Base-by-base conservation (phyloP, 2,888 invertebrate genomes). In the Netelia fuscicornis region DNA sequence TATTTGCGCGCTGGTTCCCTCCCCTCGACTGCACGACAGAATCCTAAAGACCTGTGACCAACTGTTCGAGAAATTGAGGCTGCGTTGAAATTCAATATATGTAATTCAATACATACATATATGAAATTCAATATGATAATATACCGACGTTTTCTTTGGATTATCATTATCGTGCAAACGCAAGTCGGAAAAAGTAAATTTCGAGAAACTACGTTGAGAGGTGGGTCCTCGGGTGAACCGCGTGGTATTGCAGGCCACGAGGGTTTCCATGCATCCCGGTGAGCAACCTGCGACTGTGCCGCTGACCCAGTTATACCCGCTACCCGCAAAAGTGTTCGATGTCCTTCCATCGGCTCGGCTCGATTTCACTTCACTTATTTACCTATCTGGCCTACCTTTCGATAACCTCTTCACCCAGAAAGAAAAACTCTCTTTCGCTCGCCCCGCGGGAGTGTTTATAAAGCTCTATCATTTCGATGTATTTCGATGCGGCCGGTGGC, bases 261-360 rank as follows among this genome's bases (percentile, higher is more conserved):
- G 44, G 44, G 74, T 48, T 58, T 44, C 44, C 13, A 20, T 67
- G 37, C 23, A 20, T 58, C 23, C 58, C 65, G 25, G 58, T 62
- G 71, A 56, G 58, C 64, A 67, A 67, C 77, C 85, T 81, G 86
- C 86, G 91, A 91, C 89, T 89, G 88, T 90, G 90, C 90, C 91
- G 89, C 86, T 89, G 91, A 91, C 91, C 91, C 81, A 91, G 90
- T 91, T 91, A 91, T 70, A 70, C 52, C 48, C 87, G 90, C 91
- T 87, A 90, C 89, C 91, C 91, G 91, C 89, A 88, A 89, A 89
- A 72, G 60, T 65, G 72, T 67, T 65, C 9, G 77, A 67, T 70
- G 78, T 70, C 67, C 72, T 74, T 75, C 75, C 30, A 68, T 72
- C 83, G 64, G 48, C 37, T 65, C 65, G 62, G 44, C 58, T 67